Conservation (phyloP, 2,113 vertebrate genomes). For the Setophaga petechia region DNA sequence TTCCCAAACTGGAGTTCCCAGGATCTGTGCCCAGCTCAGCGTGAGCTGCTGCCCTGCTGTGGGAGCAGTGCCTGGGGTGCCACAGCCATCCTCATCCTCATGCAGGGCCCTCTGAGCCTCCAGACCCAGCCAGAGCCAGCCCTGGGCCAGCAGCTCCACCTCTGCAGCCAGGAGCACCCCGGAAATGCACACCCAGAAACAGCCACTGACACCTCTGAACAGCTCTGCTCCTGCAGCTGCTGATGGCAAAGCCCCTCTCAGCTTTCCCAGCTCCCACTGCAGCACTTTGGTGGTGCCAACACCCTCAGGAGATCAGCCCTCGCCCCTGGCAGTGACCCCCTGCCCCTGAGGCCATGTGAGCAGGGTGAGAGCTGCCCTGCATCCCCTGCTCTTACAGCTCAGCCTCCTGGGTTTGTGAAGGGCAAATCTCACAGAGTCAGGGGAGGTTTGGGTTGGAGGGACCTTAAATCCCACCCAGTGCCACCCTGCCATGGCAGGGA, state of each 20-base stretch:
- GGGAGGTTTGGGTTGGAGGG: neutral
- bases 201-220: neutral
- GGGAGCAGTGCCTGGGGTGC: neutral
- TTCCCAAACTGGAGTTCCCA: neutral
- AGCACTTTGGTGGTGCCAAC: neutral
- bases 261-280: neutral
- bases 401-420: accelerated
- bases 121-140: neutral
- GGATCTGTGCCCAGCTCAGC: neutral
- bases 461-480: accelerated
- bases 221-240: neutral
- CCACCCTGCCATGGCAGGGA: neutral
- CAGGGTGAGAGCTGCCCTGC: neutral
- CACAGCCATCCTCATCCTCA: neutral
- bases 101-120: neutral
- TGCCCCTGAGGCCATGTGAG: neutral
- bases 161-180: neutral
- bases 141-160: neutral
- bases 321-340: no score
- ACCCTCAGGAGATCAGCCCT: no score
- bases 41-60: neutral
- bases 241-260: neutral
- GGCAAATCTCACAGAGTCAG: neutral
- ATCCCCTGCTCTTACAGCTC: neutral
- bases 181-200: neutral